Evolutionary conservation across 2,113 vertebrate species (phyloP), one percentile per base, ranked within the genome.

Genomic region (Urocynchramus pylzowi): DNA sequence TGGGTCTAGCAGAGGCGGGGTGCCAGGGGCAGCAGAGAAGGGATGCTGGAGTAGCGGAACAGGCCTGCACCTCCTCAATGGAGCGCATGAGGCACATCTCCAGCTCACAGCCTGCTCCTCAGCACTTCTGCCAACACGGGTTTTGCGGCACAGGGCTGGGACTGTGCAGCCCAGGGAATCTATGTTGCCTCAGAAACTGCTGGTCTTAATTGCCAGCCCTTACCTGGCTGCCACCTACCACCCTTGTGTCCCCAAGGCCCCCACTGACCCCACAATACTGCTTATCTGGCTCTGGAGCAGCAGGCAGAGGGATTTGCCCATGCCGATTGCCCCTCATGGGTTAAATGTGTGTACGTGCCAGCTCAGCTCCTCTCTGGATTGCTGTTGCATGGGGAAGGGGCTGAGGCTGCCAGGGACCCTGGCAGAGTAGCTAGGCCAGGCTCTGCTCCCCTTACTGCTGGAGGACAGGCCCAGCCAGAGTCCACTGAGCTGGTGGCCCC

Each of bases 1-100:
- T 67, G 22, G 33, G 27, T 49, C 35, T 26, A 70, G 30, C 10
- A 19, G 52, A 68, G 35, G 5, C 0, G 0, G 24, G 18, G 11
- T 74, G 49, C 33, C 22, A 31, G 41, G 45, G 26, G 5, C 20
- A 54, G 39, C 28, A 15, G 57, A 67, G 57, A 42, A 91, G 45
- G 28, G 56, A 65, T 79, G 71, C 37, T 7, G 9, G 30, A 24
- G 22, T 33, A 67, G 56, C 2, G 0, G 26, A 67, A 42, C 67
- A 59, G 89, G 75, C 80, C 63, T 56, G 59, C 41, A 28, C 20
- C 39, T 60, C 41, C 33, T 12, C 31, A 53, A 41, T 16, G n/a
- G 8, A 81, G 17, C 2, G 3, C 45, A 13, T 11, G 35, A 79
- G 8, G 41, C 37, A 61, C 27, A 23, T 13, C 31, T 60, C 23